Evolutionary conservation across 2,797 vertebrate species (phyloP), one percentile per base, ranked within the genome.

Genomic region (Spondyliosoma cantharus): DNA sequence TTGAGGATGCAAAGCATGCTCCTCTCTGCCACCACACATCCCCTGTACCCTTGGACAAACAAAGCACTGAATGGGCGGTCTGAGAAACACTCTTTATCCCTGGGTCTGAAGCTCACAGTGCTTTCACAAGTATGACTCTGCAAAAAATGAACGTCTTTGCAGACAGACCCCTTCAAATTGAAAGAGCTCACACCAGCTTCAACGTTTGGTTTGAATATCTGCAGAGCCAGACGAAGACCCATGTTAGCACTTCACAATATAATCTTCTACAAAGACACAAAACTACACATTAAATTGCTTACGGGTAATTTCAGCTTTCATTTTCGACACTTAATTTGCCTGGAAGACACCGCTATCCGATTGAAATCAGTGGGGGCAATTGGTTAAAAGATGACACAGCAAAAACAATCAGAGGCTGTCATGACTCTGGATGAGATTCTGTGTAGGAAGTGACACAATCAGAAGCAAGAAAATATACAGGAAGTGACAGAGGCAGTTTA

Each of bases 41-140:
- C 66, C 52, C 49, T 27, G 54, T 60, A 72, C 32, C 68, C 66
- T 46, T 17, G 5, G 70, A 78, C 59, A 86, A 82, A 87, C 76
- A 90, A 76, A 85, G 78, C 64, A 45, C 9, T 60, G 71, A 86
- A 76, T 49, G 22, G 52, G 50, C 65, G 37, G 60, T 63, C 75
- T 80, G 57, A 32, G 58, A 81, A 84, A 77, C 58, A n/a, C 65
- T 65, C 81, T 83, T 64, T 24, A 74, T 81, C 53, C 6, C 1
- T 58, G 42, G 17, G 45, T n/a, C 66, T 82, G 62, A 83, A 81
- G 75, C 78, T 75, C 77, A 1, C 72, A 74, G 45, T 6, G 8
- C 77, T 80, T 82, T 83, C 74, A 62, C 71, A 63, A 74, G 70
- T 20, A 78, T 93, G 92, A 93, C 88, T 87, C 78, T 68, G 88